Evolutionary conservation across 1,140 invertebrate species (phyloP), one percentile per base, ranked within the genome.

Genomic region (Lucilia sericata): DNA sequence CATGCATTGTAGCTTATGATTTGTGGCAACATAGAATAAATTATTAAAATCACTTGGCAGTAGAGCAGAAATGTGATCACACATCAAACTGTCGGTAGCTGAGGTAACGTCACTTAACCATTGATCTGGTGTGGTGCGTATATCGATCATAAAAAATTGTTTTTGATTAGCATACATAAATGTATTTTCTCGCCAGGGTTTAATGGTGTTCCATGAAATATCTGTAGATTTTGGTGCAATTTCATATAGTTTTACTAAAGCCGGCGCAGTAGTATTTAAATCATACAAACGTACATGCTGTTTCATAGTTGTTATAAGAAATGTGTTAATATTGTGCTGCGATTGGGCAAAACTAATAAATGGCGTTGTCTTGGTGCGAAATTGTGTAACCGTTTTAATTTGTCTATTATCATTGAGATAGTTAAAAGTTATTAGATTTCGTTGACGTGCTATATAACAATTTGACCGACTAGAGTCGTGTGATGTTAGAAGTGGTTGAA

Each of bases 301-400:
- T 21, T 84, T 85, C 83, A 85, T 84, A n/a, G 70, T 83, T 4
- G 83, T 84, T 21, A 85, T 17, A 13, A 84, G n/a, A 8, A 85
- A 74, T 5, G 34, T 84, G 80, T 78, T 82, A 3, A 5, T 12
- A 21, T 85, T 75, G 21, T 25, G 65, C 4, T 36, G 13, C 2
- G 80, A 82, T 82, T 85, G 85, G 10, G 85, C 74, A 51, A 84
- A 84, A 78, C 85, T 85, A 13, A 85, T 85, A 51, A 85, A 85
- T 80, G 85, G 85, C 5, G 83, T 84, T 5, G 49, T 47, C 36
- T 30, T 82, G 10, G 51, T 84, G 19, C 74, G 84, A 65, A 85
- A 85, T 49, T 82, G 80, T 42, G 36, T 84, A 5, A 84, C 0
- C 14, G 34, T n/a, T 75, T 74, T 85, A 19, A 82, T 36, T 49